Base-by-base conservation (phyloP, 2,113 vertebrate species). In the Lepisosteus oculatus region DNA sequence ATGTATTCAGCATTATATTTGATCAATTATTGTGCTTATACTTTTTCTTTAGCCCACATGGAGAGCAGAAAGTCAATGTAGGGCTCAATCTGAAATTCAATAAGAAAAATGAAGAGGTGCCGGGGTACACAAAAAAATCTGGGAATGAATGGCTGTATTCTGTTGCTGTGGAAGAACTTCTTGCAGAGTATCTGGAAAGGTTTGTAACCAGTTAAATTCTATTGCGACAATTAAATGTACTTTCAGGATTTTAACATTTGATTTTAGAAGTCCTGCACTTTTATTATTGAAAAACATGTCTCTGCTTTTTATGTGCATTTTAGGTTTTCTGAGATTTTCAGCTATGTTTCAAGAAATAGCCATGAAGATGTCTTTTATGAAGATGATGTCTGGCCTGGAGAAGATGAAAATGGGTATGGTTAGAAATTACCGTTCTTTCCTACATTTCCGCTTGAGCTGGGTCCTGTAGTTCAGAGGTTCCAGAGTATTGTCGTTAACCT, bases 71-170 rank as follows among this genome's bases (percentile, higher is more conserved):
- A 86, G 88, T 91, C 43, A 99, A 99, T 63, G 94, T 96, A 65
- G 97, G 97, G 65, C 90, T 99, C 72, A 99, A 99, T 85, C 89
- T 99, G 59, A 99, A 99, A 79, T 99, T 99, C 82, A 98, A 96
- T 90, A 99, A 98, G 89, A 99, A 98, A 86, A 99, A 99, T 69
- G 97, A 99, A 82, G 97, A 99, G 83, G 97, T 99, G 65, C 96
- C 97, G 67, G 97, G 97, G 8, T 99, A 99, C 79, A 99, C 97
- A 44, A 98, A 97, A 88, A 96, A 93, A 79, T 93, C 95, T 2
- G 95, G 97, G 71, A 98, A 91, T 29, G 97, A 99, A 81, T 99
- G 97, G 97, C 93, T 94, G n/a, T 99, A 99, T 88, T 99, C 97
- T 45, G 90, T 89, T 63, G 95, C 95, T 43, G 96, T 96, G 9